Evolutionary conservation across 2,113 vertebrate species (phyloP).

Genomic region (Agelaius phoeniceus): DNA sequence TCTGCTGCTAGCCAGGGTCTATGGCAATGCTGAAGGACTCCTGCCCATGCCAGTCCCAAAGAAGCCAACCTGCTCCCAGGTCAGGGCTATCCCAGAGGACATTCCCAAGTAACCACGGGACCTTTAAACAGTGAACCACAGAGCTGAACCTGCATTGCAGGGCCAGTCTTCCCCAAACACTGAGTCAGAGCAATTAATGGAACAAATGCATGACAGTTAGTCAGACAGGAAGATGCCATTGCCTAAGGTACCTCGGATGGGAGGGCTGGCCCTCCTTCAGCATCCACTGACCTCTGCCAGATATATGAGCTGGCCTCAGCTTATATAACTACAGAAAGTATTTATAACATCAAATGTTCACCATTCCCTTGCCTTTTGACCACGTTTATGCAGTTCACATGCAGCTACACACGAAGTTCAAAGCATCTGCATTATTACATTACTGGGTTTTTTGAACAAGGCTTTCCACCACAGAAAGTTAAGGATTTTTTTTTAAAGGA

Average conservation of each 20-base stretch:
- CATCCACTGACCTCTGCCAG: slow-evolving; percentile 46
- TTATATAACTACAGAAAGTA: slow-evolving; percentile 57
- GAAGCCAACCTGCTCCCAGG: not conserved
- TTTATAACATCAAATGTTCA: slow-evolving; percentile 53
- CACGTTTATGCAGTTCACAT: slow-evolving; percentile 14
- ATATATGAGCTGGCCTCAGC: slow-evolving; percentile 61
- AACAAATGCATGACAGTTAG: slow-evolving; percentile 47
- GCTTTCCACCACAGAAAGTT: slow-evolving; percentile 3
- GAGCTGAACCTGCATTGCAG: slow-evolving; percentile 15
- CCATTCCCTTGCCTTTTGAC: not conserved
- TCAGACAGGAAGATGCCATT: slow-evolving; percentile 61
- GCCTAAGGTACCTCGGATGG: slow-evolving; percentile 48
- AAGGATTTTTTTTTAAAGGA: not conserved
- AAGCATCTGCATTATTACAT: not conserved
- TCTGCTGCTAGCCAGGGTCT: not conserved
- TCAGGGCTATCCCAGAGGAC: not conserved
- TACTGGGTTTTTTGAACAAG: not conserved
- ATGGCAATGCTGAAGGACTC: not conserved
- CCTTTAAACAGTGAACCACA: not conserved
- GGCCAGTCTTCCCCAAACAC: slow-evolving; percentile 34
- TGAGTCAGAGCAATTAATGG: slow-evolving; percentile 41
- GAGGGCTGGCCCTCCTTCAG: slow-evolving; percentile 57
- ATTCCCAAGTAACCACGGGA: not conserved
- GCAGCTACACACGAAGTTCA: not conserved
- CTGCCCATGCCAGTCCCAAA: not conserved